Evolutionary conservation across 2,113 vertebrate genomes (phyloP).

Genomic region (Sisor rabdophorus): DNA sequence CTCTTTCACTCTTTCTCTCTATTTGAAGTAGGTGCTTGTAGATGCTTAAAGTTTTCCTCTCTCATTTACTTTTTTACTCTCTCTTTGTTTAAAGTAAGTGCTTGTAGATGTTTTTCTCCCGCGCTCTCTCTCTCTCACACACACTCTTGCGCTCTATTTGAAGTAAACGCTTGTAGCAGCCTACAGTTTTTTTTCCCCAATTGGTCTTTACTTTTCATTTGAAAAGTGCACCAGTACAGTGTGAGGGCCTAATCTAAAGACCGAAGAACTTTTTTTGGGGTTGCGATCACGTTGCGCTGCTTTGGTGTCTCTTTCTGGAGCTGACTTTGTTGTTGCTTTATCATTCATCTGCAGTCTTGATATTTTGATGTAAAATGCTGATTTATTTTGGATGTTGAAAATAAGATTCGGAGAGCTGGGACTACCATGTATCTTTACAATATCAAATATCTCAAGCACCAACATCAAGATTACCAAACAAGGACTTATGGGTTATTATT

Average conservation of each 20-base stretch:
- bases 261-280: no score
- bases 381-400: not conserved
- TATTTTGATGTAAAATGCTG: slow-evolving; percentile 6
- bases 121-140: not conserved
- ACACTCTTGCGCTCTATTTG: not conserved
- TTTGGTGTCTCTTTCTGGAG: slow-evolving; percentile 45
- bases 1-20: not conserved
- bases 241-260: no score
- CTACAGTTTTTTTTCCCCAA: slow-evolving; percentile 31
- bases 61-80: no score
- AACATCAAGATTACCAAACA: not conserved
- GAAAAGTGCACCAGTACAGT: slow-evolving; percentile 10
- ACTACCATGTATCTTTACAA: no score
- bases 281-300: no score
- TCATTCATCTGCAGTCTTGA: slow-evolving; percentile 22
- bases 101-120: no score
- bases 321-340: slow-evolving; percentile 21
- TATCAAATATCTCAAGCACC: not conserved
- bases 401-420: no score
- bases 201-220: slow-evolving; percentile 30
- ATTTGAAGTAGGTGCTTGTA: slow-evolving; percentile 2
- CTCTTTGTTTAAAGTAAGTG: no score
- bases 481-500: not conserved
- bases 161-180: slow-evolving; percentile 11
- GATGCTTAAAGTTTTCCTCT: no score